These are phyloP conservation scores for Miltochrista miniata DNA, from an alignment of 2,888 invertebrate species.

Conservation along the genomic window DNA sequence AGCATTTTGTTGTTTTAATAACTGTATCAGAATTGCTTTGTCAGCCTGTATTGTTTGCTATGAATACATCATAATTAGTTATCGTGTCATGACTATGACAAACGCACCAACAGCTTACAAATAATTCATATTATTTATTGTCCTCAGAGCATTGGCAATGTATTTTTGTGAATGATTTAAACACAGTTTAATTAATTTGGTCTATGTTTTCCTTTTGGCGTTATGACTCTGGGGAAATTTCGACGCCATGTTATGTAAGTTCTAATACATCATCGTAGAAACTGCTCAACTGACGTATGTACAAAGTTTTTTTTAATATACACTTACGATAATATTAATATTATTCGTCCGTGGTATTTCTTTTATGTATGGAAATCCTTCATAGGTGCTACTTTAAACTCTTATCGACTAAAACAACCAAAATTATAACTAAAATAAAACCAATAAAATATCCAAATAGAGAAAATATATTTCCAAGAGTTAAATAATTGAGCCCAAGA, in stretches of 20 bases:
- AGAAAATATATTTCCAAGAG: too few relatives aligned
- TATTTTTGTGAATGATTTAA: conserved; percentile 11
- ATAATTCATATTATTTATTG: conserved; percentile 34
- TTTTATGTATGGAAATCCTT: too few relatives aligned
- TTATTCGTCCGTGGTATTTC: too few relatives aligned
- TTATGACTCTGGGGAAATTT: conserved; percentile 11
- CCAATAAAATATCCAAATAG: too few relatives aligned
- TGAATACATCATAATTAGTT: conserved; percentile 34
- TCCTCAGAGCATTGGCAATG: conserved; percentile 13
- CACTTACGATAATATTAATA: too few relatives aligned
- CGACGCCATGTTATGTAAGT: neutral
- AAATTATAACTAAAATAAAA: too few relatives aligned
- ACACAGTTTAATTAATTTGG: conserved; percentile 21
- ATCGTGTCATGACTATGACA: conserved; percentile 22
- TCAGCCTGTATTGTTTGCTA: conserved; percentile 27
- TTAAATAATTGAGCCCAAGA: too few relatives aligned
- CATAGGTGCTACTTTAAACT: too few relatives aligned
- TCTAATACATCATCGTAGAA: neutral
- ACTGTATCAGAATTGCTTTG: conserved; percentile 30
- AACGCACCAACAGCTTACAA: conserved; percentile 19
- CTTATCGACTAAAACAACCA: too few relatives aligned
- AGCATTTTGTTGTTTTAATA: conserved; percentile 29
- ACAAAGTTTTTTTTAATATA: too few relatives aligned
- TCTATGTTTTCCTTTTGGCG: conserved; percentile 12
- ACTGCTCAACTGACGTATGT: neutral